These are phyloP conservation scores for Geococcyx californianus DNA, from an alignment of 2,113 vertebrate genomes.

Conservation along the genomic window DNA sequence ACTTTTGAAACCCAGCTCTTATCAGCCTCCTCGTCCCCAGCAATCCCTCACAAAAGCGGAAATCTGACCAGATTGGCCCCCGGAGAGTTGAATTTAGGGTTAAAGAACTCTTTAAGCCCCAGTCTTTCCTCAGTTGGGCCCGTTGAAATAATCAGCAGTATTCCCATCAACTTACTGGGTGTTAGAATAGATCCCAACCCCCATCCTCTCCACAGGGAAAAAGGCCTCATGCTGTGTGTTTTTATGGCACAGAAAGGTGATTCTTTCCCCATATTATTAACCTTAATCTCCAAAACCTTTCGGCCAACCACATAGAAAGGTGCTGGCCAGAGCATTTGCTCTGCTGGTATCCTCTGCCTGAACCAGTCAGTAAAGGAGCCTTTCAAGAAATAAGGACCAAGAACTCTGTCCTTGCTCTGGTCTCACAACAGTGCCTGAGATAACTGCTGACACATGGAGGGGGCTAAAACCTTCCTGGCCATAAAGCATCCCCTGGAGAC, in stretches of 20 bases:
- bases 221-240: neutral
- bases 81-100: neutral
- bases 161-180: neutral
- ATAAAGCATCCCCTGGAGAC: neutral
- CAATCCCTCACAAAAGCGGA: neutral
- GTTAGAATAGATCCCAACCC: neutral
- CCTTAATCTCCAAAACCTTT: neutral
- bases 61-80: neutral
- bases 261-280: neutral
- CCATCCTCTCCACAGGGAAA: neutral
- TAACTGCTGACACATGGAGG: neutral
- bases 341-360: neutral
- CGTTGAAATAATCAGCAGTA: neutral
- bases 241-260: neutral
- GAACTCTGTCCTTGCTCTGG: neutral
- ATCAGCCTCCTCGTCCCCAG: neutral
- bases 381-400: neutral
- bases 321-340: neutral
- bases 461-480: neutral
- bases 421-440: accelerated
- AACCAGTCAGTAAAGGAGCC: neutral
- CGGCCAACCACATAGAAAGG: neutral
- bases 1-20: neutral
- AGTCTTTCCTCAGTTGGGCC: neutral
- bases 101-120: neutral